Base-by-base conservation (phyloP, 1,140 invertebrate species). In the Glomeris maerens region DNA sequence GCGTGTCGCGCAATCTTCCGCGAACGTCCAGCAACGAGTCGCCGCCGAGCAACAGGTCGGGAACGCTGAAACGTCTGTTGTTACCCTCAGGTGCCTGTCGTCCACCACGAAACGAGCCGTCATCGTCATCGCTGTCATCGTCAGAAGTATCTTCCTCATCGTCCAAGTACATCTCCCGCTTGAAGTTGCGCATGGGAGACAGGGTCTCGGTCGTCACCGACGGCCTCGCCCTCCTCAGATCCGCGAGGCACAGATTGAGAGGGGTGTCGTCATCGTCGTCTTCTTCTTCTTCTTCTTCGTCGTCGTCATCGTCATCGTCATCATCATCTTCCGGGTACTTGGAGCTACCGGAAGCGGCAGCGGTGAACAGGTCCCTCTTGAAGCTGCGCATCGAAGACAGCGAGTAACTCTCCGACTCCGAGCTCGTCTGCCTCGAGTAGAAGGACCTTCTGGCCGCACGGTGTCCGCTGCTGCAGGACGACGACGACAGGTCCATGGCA, bases 161-260 rank as follows among this genome's bases (percentile, higher is more conserved):
- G n/a, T n/a, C n/a, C n/a, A n/a, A n/a, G n/a, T n/a, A n/a, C n/a
- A n/a, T n/a, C n/a, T n/a, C n/a, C n/a, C n/a, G n/a, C n/a, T n/a
- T n/a, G n/a, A n/a, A n/a, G n/a, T n/a, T n/a, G n/a, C n/a, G n/a
- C n/a, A n/a, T n/a, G n/a, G n/a, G n/a, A n/a, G n/a, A n/a, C n/a
- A n/a, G n/a, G n/a, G n/a, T 42, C 4, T 5, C 17, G 40, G 17
- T 42, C 17, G 17, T 21, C 17, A 21, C 20, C 4, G 17, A 42
- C 4, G 25, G 5, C 5, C 25, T 7, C 5, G 40, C 25, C 20
- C 25, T 21, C 40, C 4, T 5, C 5, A 5, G 39, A 23, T 50
- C 84, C 29, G 83, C 69, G 29, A 88, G 74, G 56, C 85, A 89
- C 0, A 91, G 71, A 66, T 91, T 91, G 3, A 91, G 65, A 0